A percentile compares a stretch with the other conserved stretches of the same genome.
These are phyloP conservation scores for Pelosia muscerda DNA, from an alignment of 2,888 invertebrate species.

Conservation along the genomic window DNA sequence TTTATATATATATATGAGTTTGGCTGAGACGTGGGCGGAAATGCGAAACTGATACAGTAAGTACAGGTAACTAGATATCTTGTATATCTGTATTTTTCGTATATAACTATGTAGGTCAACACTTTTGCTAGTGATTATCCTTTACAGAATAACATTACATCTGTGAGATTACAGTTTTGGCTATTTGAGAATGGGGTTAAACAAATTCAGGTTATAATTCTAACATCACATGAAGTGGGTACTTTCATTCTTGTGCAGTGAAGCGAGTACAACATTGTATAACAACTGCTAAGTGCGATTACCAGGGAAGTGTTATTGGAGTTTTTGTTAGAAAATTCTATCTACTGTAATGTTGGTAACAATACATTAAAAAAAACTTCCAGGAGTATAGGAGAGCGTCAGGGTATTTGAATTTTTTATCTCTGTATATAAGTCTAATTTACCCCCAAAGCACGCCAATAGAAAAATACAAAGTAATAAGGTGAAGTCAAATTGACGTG, in stretches of 20 bases:
- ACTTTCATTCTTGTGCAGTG: not conserved
- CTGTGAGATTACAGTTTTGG: not conserved
- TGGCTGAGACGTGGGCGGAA: constrained; percentile 14
- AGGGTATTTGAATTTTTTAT: too few relatives aligned
- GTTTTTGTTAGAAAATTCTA: too few relatives aligned
- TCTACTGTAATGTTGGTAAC: too few relatives aligned
- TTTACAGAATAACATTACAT: not conserved
- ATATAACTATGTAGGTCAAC: not conserved
- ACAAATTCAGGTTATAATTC: not conserved
- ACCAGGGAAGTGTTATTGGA: too few relatives aligned
- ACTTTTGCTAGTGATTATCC: not conserved
- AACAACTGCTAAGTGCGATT: too few relatives aligned
- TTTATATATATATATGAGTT: constrained; percentile 10
- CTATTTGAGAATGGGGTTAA: not conserved
- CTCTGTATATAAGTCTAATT: too few relatives aligned
- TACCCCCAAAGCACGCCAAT: too few relatives aligned
- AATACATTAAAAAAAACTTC: too few relatives aligned
- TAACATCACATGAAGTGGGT: not conserved
- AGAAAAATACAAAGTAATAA: too few relatives aligned
- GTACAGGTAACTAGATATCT: constrained; percentile 17
- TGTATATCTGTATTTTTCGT: constrained; percentile 5
- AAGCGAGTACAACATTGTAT: not conserved
- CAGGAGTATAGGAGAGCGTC: too few relatives aligned
- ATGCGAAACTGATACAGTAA: constrained; percentile 16
- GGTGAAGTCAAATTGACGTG: too few relatives aligned